A percentile compares a stretch with the other conserved stretches of the same genome.
These are phyloP conservation scores for Lagopus leucura DNA, from an alignment of 2,113 vertebrate genomes.

Conservation along the genomic window DNA sequence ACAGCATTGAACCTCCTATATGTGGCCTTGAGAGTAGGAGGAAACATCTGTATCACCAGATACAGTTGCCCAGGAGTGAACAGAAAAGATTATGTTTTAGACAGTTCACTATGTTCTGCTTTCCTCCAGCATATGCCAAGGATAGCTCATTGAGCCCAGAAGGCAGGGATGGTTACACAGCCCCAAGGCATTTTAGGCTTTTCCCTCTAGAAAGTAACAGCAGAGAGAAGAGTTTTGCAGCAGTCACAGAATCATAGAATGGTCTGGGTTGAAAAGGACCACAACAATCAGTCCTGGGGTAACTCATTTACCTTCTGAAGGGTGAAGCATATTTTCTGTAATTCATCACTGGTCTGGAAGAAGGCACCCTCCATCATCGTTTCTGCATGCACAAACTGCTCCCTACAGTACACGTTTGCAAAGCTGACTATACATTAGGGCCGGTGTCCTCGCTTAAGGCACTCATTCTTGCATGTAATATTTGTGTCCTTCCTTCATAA, in stretches of 20 bases:
- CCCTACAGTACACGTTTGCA: not conserved
- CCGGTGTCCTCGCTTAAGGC: not conserved
- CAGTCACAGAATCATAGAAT: too few relatives aligned
- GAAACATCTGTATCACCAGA: not conserved
- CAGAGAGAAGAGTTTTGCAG: not conserved
- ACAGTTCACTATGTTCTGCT: not conserved
- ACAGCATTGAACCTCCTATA: not conserved
- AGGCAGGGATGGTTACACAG: not conserved
- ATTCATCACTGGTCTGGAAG: not conserved
- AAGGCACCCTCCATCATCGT: not conserved
- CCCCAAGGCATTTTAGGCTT: not conserved
- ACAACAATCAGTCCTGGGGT: not conserved
- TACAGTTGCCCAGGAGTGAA: not conserved
- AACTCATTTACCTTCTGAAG: not conserved
- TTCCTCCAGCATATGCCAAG: not conserved
- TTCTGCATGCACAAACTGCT: not conserved
- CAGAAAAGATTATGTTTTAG: not conserved
- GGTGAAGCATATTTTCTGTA: not conserved
- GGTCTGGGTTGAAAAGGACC: too few relatives aligned
- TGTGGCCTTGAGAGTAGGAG: not conserved
- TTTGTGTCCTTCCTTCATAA: not conserved
- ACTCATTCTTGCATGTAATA: not conserved
- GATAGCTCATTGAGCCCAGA: not conserved
- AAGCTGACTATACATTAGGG: not conserved
- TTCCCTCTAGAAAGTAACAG: not conserved